Conservation (phyloP, 2,888 invertebrate species). For the Drymonia ruficornis region DNA sequence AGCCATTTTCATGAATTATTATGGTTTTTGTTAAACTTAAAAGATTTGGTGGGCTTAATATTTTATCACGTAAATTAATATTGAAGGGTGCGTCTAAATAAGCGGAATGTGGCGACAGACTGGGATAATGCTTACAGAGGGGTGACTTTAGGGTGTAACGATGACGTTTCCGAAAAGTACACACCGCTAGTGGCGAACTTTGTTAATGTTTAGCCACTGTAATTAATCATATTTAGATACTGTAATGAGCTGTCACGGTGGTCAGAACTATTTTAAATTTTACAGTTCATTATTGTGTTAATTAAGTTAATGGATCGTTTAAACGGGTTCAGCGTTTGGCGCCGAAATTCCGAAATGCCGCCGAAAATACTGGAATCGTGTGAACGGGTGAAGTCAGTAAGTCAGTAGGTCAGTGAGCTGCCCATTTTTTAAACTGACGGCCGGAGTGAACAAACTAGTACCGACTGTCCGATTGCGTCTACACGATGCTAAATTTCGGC, state of each 20-base stretch:
- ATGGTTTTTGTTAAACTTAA: background rate
- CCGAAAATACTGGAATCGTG: too few species aligned
- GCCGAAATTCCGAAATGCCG: too few species aligned
- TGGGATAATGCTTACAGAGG: constrained; percentile 40
- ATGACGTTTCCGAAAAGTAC: constrained; percentile 34
- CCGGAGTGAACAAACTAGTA: too few species aligned
- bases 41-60: background rate
- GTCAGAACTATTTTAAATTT: background rate
- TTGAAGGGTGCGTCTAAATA: constrained; percentile 35
- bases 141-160: constrained; percentile 34
- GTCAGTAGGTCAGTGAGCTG: too few species aligned
- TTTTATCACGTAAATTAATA: constrained; percentile 12
- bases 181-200: constrained; percentile 6
- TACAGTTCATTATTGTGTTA: background rate
- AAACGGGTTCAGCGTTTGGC: too few species aligned
- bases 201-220: constrained; percentile 3
- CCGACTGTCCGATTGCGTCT: too few species aligned
- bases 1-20: background rate
- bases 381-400: too few species aligned
- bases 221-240: constrained; percentile 8
- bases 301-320: background rate
- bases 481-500: too few species aligned
- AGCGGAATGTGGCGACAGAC: constrained; percentile 38
- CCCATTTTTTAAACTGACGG: too few species aligned
- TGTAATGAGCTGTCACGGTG: background rate